Evolutionary conservation across 2,888 invertebrate species (phyloP), one percentile per base, ranked within the genome.

Genomic region (Liposcelis brunnea): DNA sequence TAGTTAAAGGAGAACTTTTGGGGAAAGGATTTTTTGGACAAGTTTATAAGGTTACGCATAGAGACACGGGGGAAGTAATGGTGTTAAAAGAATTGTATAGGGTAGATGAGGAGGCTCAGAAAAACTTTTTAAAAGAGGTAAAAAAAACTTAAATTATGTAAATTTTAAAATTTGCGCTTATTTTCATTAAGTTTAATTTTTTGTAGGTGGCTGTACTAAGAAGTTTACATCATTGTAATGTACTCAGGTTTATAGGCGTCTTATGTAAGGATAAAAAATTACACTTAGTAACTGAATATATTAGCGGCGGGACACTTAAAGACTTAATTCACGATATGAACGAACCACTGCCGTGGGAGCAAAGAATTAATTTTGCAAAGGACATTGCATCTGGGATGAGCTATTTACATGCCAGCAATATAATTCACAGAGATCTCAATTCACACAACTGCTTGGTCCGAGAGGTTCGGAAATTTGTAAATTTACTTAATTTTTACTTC

Each of bases 11-110:
- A 32, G 90, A 91, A 60, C 69, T 93, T 4, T 65, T 93, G 11
- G 93, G 93, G 2, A 81, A 85, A 56, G 94, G 94, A 1, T 94
- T 93, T 67, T 94, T 93, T 63, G 94, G 94, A 1, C 86, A 90
- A 61, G 87, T 84, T 48, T 85, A 77, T 63, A 82, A 87, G 67
- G 90, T 91, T 46, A 91, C 89, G 1, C 91, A 93, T 59, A 75
- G 82, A 44, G 79, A 81, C 53, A 90, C 90, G 1, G 80, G 80
- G 51, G 93, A 94, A 65, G 82, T 90, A 37, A 93, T 94, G 91
- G 93, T 94, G 53, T 73, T 94, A 35, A 94, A 94, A 58, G 91
- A 94, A 59, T 69, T 94, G 46, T 85, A 90, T 65, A 70, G 89
- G 46, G 85, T 93, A 16, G 93, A 94, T 58, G 93, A 91, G 59